phyloP scores from a whole-genome alignment of 2,888 invertebrate genomes.

The Drosophila fungiperda region DNA sequence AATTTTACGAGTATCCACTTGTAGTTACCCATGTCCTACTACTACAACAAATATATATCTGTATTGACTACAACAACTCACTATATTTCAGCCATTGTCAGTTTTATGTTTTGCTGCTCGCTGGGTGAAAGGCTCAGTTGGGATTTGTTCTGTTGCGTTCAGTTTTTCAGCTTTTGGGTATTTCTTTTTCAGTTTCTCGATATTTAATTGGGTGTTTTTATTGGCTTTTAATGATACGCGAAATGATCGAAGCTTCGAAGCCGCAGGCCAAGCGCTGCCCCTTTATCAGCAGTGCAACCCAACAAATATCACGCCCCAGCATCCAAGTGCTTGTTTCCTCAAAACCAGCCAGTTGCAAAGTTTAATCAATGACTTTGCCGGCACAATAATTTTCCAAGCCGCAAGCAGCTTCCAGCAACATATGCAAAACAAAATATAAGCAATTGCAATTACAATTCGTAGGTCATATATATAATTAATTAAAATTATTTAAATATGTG shows the following conservation, averaged over 20 bases:
- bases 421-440: constrained; percentile 1
- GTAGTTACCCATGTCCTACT: constrained; percentile 24
- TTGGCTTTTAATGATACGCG: constrained; percentile 80
- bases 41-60: background rate
- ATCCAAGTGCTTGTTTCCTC: constrained; percentile 73
- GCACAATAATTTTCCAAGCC: constrained; percentile 41
- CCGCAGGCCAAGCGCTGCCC: constrained; percentile 63
- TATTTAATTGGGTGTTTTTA: constrained; percentile 81
- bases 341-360: constrained; percentile 61
- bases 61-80: constrained; percentile 18
- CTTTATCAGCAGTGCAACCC: constrained; percentile 44
- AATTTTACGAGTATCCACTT: constrained; percentile 35
- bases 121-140: constrained; percentile 78
- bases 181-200: constrained; percentile 28
- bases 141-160: constrained; percentile 71
- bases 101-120: constrained; percentile 2
- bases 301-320: constrained; percentile 61
- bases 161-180: constrained; percentile 4
- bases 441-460: background rate
- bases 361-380: constrained; percentile 70
- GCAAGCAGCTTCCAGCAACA: background rate
- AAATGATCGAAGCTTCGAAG: constrained; percentile 75
- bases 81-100: constrained; percentile 28
- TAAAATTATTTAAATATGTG: constrained; percentile 5
- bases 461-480: constrained; percentile 20